phyloP scores from a whole-genome alignment of 1,140 invertebrate genomes.

The Nephila pilipes region DNA sequence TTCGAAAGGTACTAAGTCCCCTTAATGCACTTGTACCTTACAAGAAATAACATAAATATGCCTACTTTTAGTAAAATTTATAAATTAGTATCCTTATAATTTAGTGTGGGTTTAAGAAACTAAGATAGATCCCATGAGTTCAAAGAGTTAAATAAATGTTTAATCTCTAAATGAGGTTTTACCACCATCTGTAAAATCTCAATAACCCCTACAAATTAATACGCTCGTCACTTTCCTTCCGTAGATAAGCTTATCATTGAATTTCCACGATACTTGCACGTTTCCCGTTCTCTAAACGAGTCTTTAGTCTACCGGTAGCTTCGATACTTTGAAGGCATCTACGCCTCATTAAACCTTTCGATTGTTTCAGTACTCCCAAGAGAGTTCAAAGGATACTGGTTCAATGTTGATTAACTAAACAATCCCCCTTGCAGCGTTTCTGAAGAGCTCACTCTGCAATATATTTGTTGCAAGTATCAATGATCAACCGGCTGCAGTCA shows the following conservation, averaged over 20 bases:
- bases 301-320: not conserved
- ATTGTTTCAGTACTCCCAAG: not conserved
- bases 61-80: no score
- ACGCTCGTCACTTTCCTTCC: not conserved
- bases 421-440: not conserved
- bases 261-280: not conserved
- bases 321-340: not conserved
- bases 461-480: not conserved
- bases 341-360: slow-evolving; percentile 1
- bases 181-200: no score
- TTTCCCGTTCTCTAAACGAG: not conserved
- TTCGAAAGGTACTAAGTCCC: no score
- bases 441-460: not conserved
- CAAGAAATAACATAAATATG: no score
- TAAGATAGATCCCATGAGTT: no score
- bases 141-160: no score
- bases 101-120: no score
- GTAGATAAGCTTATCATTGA: not conserved
- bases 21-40: no score
- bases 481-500: not conserved
- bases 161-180: no score
- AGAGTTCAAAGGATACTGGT: not conserved
- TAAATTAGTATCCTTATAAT: no score
- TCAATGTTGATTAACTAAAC: not conserved
- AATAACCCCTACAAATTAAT: not conserved